Conservation (phyloP, 2,888 invertebrate species). For the Drosophila mimica region DNA sequence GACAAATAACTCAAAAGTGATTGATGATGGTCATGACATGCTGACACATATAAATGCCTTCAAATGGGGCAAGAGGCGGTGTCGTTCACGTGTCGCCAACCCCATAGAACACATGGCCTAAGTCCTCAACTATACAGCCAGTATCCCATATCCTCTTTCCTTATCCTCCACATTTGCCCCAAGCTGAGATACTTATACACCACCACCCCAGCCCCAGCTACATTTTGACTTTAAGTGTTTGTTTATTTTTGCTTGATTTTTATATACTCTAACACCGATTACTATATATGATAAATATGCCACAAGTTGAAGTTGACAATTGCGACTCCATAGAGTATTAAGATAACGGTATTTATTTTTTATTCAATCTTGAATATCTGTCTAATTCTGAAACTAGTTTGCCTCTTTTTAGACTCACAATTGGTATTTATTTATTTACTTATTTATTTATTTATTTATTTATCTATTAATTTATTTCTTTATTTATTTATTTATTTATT, state of each 20-base stretch:
- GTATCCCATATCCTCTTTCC: constrained; percentile 40
- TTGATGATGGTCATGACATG: constrained; percentile 75
- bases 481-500: too few relatives aligned
- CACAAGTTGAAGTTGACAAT: neutral
- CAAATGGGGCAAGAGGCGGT: constrained; percentile 71
- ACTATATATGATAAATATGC: too few relatives aligned
- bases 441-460: too few relatives aligned
- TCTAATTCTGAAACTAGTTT: too few relatives aligned
- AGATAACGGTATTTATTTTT: neutral
- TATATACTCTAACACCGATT: neutral
- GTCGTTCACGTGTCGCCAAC: constrained; percentile 63
- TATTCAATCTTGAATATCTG: neutral
- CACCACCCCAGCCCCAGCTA: neutral
- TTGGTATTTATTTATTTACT: too few relatives aligned
- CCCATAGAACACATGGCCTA: constrained; percentile 24
- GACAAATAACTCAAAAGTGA: constrained; percentile 78
- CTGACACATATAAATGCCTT: constrained; percentile 78
- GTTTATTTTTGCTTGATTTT: constrained; percentile 42
- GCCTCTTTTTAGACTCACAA: neutral
- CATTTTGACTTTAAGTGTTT: constrained; percentile 25
- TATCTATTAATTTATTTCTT: too few relatives aligned
- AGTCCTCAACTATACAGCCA: constrained; percentile 26
- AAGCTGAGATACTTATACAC: constrained; percentile 33
- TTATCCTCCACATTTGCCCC: constrained; percentile 44
- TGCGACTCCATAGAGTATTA: neutral